Conservation (phyloP, 2,113 vertebrate genomes). For the Mormyrus iriodes region DNA sequence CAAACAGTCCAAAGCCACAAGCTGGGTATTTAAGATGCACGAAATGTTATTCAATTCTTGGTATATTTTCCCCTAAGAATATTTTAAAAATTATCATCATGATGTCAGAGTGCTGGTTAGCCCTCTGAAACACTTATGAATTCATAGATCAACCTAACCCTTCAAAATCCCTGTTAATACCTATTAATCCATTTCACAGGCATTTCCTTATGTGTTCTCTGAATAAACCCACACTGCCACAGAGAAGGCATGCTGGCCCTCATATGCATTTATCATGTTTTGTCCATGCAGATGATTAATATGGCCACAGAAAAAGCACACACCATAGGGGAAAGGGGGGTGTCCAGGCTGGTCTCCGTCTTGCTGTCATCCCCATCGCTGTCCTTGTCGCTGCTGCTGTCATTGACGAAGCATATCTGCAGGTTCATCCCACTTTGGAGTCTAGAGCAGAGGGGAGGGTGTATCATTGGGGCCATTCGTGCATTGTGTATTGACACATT, state of each 20-base stretch:
- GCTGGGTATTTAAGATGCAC: neutral
- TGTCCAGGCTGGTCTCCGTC: conserved; percentile 96
- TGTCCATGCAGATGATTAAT: neutral
- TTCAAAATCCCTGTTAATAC: neutral
- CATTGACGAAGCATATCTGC: conserved; percentile 97
- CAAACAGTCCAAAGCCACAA: neutral
- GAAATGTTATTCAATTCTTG: neutral
- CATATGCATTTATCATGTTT: neutral
- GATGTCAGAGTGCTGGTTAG: neutral
- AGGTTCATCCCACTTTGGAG: conserved; percentile 98
- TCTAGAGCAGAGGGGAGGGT: conserved; percentile 48
- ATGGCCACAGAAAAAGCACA: neutral
- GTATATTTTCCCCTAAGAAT: neutral
- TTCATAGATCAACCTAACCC: neutral
- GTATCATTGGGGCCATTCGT: neutral
- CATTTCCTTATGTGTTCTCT: neutral
- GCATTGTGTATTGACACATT: too few relatives aligned
- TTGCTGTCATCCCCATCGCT: conserved; percentile 97
- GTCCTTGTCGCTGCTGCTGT: conserved; percentile 96
- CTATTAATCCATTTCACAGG: neutral
- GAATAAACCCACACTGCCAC: neutral
- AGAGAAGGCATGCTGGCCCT: neutral
- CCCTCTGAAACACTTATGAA: neutral
- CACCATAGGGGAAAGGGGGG: conserved; percentile 91
- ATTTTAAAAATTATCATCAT: neutral